Evolutionary conservation across 2,888 invertebrate species (phyloP), one percentile per base, ranked within the genome.

Genomic region (Xestia xanthographa): DNA sequence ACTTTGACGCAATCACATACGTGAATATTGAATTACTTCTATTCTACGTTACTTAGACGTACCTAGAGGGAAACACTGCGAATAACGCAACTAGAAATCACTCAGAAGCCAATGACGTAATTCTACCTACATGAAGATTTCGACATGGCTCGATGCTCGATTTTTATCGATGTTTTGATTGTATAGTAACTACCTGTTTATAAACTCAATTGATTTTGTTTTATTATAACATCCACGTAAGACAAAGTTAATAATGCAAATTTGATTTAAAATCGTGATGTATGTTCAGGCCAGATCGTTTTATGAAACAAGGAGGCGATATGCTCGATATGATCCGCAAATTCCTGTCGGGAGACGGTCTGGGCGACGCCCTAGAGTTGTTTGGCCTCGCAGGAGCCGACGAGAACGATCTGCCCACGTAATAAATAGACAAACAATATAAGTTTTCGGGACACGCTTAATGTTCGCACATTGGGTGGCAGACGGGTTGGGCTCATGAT

Each of bases 271-370:
- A 84, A 76, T 84, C 81, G 80, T 84, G 73, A 88, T 94, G 84
- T 95, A 88, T 95, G 91, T 95, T 93, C 89, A 96, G 95, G 94
- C 91, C 90, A 88, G 92, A 93, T 83, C 89, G 87, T 87, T 89
- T 89, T 90, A 91, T 86, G 89, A 93, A 92, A 86, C 89, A 92
- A 91, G 93, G 87, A 88, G 91, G 87, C 83, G 88, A 89, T 90
- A 89, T 92, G 88, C 88, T 95, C 86, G 92, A 92, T 88, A 90
- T 95, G 93, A 89, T 96, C 85, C 95, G 95, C 89, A 95, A 94
- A 92, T 93, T 95, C 92, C 90, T 96, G 88, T 95, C 95, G n/a
- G 95, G 95, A 70, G 88, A 92, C 82, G 95, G 95, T 86, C 91
- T 95, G 73, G 93, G 93, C 83, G 95, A 93, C 90, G 93, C 93